phyloP scores from a whole-genome alignment of 1,140 invertebrate genomes.

The Brachionus manjavacas region DNA sequence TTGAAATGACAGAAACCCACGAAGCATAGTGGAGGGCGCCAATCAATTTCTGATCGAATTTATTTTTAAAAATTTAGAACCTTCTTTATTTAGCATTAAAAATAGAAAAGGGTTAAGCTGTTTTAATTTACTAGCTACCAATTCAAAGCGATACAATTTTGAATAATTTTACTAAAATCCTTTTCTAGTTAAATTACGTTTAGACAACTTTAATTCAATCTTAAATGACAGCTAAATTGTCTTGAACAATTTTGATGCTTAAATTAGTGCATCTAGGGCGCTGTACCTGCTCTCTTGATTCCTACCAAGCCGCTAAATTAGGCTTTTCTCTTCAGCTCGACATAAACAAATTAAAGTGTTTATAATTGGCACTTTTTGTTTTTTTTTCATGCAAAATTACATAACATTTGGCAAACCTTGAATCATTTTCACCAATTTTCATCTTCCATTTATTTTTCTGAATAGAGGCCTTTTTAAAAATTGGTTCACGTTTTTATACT shows the following conservation, averaged over 20 bases:
- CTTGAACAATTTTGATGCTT: background rate
- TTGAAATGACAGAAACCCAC: background rate
- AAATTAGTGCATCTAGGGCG: background rate
- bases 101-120: slow-evolving; percentile 20
- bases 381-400: background rate
- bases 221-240: slow-evolving; percentile 33
- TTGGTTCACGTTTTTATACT: background rate
- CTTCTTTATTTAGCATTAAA: background rate
- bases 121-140: background rate
- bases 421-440: background rate
- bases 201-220: background rate
- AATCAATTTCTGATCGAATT: background rate
- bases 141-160: slow-evolving; percentile 4
- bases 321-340: background rate
- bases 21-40: background rate
- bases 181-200: slow-evolving; percentile 4
- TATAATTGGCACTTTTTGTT: background rate
- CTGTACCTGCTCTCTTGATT: background rate
- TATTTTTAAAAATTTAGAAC: background rate
- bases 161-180: slow-evolving; percentile 9
- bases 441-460: background rate
- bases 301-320: background rate
- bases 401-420: background rate
- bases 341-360: background rate
- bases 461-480: background rate